Percentiles rank a stretch among this genome's conserved stretches.
Conservation (phyloP, 2,797 vertebrate species). For the Siniperca scherzeri region DNA sequence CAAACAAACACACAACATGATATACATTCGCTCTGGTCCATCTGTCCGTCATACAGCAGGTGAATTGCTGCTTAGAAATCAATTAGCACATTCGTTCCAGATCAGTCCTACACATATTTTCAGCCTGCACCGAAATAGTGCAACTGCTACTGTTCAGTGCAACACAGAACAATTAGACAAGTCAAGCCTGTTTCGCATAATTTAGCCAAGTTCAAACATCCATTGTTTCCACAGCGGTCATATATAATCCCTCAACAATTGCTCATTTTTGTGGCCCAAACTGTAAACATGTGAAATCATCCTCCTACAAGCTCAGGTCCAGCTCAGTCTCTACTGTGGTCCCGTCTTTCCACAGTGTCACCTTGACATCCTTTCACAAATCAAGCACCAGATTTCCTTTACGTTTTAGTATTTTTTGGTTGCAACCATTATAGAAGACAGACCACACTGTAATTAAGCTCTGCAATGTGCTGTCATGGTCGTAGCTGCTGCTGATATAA, state of each 20-base stretch:
- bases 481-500: constrained; percentile 7
- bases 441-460: constrained; percentile 9
- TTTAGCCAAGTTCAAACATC: constrained; percentile 18
- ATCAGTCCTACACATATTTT: constrained; percentile 21
- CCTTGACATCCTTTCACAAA: constrained; percentile 13
- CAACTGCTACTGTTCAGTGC: neutral
- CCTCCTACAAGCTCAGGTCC: constrained; percentile 15
- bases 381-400: constrained; percentile 12
- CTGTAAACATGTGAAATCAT: constrained; percentile 33
- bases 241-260: constrained; percentile 27
- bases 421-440: neutral
- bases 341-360: constrained; percentile 17
- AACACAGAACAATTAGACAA: constrained; percentile 13
- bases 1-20: constrained; percentile 2
- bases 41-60: neutral
- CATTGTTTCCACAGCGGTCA: constrained; percentile 45
- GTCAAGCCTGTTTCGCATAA: constrained; percentile 18
- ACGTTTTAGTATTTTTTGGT: neutral
- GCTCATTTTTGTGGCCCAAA: constrained; percentile 22
- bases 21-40: constrained; percentile 17
- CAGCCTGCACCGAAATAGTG: neutral
- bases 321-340: constrained; percentile 35
- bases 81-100: neutral
- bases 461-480: neutral
- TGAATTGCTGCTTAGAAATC: constrained; percentile 27